Conservation (phyloP, 2,888 invertebrate genomes). For the Buathra laborator region DNA sequence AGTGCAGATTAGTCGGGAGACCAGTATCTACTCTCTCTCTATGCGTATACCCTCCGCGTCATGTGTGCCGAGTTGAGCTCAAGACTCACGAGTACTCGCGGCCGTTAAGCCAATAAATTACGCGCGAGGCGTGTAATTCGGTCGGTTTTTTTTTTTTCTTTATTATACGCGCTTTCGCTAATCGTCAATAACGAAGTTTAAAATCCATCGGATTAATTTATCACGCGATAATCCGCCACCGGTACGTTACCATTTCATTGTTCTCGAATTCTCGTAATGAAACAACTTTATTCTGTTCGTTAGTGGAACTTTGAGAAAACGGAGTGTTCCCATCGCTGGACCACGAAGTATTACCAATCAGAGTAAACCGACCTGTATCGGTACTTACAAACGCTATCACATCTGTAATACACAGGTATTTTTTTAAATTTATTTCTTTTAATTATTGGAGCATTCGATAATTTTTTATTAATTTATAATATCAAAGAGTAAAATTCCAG, state of each 20-base stretch:
- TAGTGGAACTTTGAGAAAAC: slow-evolving; percentile 79
- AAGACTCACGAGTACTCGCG: slow-evolving; percentile 49
- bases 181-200: slow-evolving; percentile 55
- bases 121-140: slow-evolving; percentile 54
- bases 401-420: slow-evolving; percentile 92
- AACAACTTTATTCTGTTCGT: slow-evolving; percentile 49
- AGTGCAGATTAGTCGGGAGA: slow-evolving; percentile 64
- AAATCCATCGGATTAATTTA: slow-evolving; percentile 48
- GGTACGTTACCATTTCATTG: not conserved
- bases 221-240: slow-evolving; percentile 26
- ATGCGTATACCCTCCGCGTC: slow-evolving; percentile 30
- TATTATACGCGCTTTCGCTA: slow-evolving; percentile 57
- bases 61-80: not conserved
- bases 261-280: slow-evolving; percentile 21
- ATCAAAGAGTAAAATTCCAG: not conserved
- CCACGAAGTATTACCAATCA: slow-evolving; percentile 75
- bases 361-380: slow-evolving; percentile 88
- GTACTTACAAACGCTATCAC: slow-evolving; percentile 91
- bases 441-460: not conserved
- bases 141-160: slow-evolving; percentile 40
- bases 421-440: not conserved
- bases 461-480: not conserved
- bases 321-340: slow-evolving; percentile 74
- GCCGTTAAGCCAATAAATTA: slow-evolving; percentile 67
- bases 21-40: slow-evolving; percentile 37